A percentile compares a stretch with the other conserved stretches of the same genome.
Evolutionary conservation across 2,113 vertebrate genomes (phyloP).

Genomic region (Apteryx owenii): DNA sequence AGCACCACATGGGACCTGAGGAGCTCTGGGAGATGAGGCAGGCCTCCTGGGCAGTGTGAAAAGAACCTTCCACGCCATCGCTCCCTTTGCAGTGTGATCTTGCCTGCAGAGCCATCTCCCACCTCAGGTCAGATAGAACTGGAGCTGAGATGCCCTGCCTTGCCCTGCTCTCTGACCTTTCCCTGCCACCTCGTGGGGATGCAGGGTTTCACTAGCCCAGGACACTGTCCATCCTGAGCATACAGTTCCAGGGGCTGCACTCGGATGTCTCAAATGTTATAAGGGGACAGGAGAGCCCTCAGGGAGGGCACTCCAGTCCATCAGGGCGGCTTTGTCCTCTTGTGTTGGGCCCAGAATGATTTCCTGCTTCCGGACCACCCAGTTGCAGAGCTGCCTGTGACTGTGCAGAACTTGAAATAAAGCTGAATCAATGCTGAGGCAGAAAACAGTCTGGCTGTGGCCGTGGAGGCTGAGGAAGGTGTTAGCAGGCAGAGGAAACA

Average conservation of each 20-base stretch:
- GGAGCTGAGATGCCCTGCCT: neutral
- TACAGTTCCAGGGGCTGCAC: neutral
- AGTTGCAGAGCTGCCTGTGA: neutral
- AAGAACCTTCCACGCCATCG: neutral
- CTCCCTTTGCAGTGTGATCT: neutral
- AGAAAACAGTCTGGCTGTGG: neutral
- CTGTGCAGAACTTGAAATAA: constrained; percentile 26
- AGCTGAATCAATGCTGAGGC: neutral
- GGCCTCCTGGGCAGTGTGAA: neutral
- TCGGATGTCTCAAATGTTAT: rapidly evolving
- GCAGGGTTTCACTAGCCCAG: rapidly evolving
- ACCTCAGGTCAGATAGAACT: neutral
- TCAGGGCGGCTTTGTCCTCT: neutral
- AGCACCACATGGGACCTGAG: neutral
- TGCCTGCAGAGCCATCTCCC: neutral
- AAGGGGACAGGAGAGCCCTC: neutral
- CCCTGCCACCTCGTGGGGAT: neutral
- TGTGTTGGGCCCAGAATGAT: neutral
- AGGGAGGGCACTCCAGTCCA: neutral
- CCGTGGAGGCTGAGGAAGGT: neutral
- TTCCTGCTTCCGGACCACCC: neutral
- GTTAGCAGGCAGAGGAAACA: neutral
- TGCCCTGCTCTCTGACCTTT: neutral
- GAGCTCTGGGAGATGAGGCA: neutral
- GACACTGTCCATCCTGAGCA: neutral